Evolutionary conservation across 2,113 vertebrate species (phyloP).

Genomic region (Nothobranchius kuhntae): DNA sequence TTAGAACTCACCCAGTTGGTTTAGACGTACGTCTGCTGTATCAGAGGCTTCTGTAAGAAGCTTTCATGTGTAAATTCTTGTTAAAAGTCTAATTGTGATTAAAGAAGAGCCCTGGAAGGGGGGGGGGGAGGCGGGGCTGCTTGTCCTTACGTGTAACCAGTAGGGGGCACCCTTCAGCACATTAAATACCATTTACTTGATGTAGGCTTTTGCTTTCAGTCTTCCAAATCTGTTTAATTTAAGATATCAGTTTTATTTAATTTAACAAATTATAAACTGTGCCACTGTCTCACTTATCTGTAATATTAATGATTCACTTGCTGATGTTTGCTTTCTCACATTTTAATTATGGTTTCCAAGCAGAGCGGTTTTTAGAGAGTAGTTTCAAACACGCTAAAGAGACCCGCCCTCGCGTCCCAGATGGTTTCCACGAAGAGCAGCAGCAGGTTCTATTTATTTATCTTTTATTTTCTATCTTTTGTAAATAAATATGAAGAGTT

Average conservation of each 20-base stretch:
- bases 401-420: not conserved
- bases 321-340: not conserved
- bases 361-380: constrained; percentile 13
- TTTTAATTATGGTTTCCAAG: constrained; percentile 7
- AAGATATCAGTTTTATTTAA: constrained; percentile 24
- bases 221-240: constrained; percentile 12
- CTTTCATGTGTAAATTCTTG: constrained; percentile 31
- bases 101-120: constrained; percentile 1
- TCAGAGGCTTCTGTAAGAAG: constrained; percentile 23
- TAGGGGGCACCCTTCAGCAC: constrained; percentile 42
- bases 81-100: constrained; percentile 43
- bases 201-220: constrained; percentile 5
- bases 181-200: constrained; percentile 4
- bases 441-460: constrained; percentile 78
- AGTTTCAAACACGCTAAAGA: not conserved
- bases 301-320: not conserved
- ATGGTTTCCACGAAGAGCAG: constrained; percentile 31
- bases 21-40: constrained; percentile 34
- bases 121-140: too few relatives aligned
- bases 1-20: not conserved
- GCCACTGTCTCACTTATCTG: constrained; percentile 5
- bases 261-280: constrained; percentile 34
- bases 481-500: constrained; percentile 78
- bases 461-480: constrained; percentile 77
- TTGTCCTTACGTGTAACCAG: constrained; percentile 39